Evolutionary conservation across 53 echinoderm and acorn worm genomes (phyloP).

Genomic region (Apostichopus leukothele): DNA sequence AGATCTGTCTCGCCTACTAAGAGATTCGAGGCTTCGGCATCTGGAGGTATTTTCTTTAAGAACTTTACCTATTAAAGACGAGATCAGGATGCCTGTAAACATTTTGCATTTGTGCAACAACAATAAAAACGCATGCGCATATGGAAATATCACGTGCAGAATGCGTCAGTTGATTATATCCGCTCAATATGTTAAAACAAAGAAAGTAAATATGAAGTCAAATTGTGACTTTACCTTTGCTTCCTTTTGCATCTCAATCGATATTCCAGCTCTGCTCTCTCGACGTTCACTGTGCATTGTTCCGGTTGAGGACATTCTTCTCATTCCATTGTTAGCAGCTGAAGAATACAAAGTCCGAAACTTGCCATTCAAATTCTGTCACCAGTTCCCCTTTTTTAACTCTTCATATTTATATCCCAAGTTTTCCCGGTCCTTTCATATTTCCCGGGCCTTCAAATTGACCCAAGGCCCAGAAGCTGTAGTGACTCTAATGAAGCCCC

Average conservation of each 20-base stretch:
- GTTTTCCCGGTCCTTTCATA: too few relatives aligned
- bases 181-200: too few relatives aligned
- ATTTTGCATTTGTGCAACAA: not conserved
- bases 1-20: conserved; percentile 88
- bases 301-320: conserved; percentile 13
- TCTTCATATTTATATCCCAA: too few relatives aligned
- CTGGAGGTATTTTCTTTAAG: conserved; percentile 77
- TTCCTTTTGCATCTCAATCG: not conserved
- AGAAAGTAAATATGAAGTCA: not conserved
- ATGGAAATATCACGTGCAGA: too few relatives aligned
- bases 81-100: not conserved
- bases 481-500: too few relatives aligned
- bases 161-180: too few relatives aligned
- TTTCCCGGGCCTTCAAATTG: too few relatives aligned
- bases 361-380: not conserved
- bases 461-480: too few relatives aligned
- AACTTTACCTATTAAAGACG: conserved; percentile 63
- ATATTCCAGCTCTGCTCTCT: not conserved
- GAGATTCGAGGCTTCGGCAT: conserved; percentile 87
- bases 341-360: not conserved
- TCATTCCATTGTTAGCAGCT: conserved; percentile 21
- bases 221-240: not conserved
- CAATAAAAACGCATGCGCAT: not conserved
- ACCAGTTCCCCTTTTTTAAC: too few relatives aligned
- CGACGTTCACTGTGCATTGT: conserved; percentile 16